Evolutionary conservation across 2,888 invertebrate species (phyloP), one percentile per base, ranked within the genome.

Genomic region (Tipula unca): DNA sequence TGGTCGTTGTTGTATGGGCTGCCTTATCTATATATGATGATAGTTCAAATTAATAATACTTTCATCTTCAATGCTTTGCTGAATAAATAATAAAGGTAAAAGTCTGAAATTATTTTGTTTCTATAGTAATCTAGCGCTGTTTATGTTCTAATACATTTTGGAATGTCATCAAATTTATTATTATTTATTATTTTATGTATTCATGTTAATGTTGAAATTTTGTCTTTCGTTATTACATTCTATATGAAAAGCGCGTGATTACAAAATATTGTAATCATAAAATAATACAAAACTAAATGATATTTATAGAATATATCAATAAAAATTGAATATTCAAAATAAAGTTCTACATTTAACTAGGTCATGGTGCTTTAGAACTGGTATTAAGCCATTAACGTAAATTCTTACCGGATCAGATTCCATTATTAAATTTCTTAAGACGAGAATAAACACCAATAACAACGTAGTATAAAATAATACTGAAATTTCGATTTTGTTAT

Each of bases 1-100:
- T 86, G 90, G 89, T 25, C 69, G 20, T 69, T 69, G 69, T 10
- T 69, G 69, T 10, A 25, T 69, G 8, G 69, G 25, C 25, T 69
- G 69, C 69, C 69, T 69, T 69, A 69, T 69, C 69, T 69, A 25
- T 25, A 69, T 17, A n/a, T 17, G 48, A 69, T 69, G 10, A 69
- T 69, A 25, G 69, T 69, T 69, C 17, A 69, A 69, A 69, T 69
- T 69, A 69, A 3, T 69, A 69, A 69, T 25, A 25, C 69, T 69
- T 25, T 8, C 69, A 69, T 20, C 13, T 1, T 20, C n/a, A 13
- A 25, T 69, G 25, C 25, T 8, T 69, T 13, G 25, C 69, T 69
- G 69, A 25, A 69, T 69, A 25, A 69, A 25, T 13, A 69, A 69
- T 69, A 25, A 69, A 69, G 25, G 6, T 25, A 69, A 69, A 69